Conservation (phyloP, 2,113 vertebrate species). For the Ictalurus punctatus region DNA sequence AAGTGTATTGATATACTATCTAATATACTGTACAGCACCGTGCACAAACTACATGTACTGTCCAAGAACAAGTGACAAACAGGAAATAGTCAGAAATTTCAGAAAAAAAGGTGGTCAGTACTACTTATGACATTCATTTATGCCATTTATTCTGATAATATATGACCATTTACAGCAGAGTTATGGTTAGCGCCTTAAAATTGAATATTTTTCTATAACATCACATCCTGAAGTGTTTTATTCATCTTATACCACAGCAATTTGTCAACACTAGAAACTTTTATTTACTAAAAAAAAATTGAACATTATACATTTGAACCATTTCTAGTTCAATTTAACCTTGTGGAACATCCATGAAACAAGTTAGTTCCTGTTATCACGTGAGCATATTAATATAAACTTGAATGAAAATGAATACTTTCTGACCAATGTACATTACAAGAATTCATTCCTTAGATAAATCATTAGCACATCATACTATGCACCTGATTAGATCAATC, state of each 20-base stretch:
- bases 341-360: neutral
- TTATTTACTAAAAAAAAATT: neutral
- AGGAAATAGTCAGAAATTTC: neutral
- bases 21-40: neutral
- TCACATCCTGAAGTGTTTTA: neutral
- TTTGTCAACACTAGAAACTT: neutral
- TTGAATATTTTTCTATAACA: no score
- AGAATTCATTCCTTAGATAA: neutral
- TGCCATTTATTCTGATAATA: no score
- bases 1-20: neutral
- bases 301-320: neutral
- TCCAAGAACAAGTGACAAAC: neutral
- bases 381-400: neutral
- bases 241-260: no score
- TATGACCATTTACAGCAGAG: no score
- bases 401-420: neutral
- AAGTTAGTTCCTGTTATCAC: neutral
- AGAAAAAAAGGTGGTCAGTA: neutral
- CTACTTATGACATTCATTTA: no score
- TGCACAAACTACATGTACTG: neutral
- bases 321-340: neutral
- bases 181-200: neutral
- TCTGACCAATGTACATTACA: neutral
- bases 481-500: neutral
- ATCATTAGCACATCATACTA: neutral